These are phyloP conservation scores for Zoroaster sp. DNA, from an alignment of 53 echinoderm and acorn worm species.

Conservation along the genomic window DNA sequence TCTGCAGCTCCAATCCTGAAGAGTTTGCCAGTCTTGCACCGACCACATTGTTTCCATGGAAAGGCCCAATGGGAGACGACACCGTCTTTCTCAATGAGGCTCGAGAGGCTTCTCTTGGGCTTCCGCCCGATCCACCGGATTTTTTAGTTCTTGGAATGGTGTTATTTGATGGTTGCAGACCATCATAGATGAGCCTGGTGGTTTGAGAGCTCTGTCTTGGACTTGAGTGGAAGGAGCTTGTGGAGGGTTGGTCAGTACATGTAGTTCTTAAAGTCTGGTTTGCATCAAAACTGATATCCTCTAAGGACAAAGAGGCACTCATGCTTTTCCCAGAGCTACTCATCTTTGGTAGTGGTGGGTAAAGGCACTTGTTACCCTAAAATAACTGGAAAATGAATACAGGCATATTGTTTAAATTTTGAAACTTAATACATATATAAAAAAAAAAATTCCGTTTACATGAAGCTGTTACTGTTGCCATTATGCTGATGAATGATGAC, in stretches of 20 bases:
- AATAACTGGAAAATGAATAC: background rate
- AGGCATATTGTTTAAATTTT: too few species aligned
- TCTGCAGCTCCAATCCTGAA: constrained; percentile 32
- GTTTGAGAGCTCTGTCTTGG: background rate
- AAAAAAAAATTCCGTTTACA: too few species aligned
- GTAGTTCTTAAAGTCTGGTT: background rate
- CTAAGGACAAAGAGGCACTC: constrained; percentile 47
- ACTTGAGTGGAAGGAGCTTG: constrained; percentile 41
- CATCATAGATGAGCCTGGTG: constrained; percentile 31
- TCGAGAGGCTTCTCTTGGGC: background rate
- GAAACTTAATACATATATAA: too few species aligned
- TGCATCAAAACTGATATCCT: constrained; percentile 3
- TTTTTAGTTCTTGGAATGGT: constrained; percentile 51
- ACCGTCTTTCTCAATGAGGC: constrained; percentile 30
- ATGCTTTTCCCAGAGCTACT: constrained; percentile 54
- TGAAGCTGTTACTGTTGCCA: too few species aligned
- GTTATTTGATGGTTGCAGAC: constrained; percentile 32
- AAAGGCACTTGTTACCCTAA: constrained; percentile 43
- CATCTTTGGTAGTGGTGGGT: constrained; percentile 19
- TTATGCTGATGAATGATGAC: too few species aligned
- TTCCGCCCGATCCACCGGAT: background rate
- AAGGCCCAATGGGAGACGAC: constrained; percentile 44
- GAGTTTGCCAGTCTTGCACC: constrained; percentile 40
- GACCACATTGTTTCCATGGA: constrained; percentile 34
- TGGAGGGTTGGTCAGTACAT: constrained; percentile 13